Evolutionary conservation across 2,888 invertebrate species (phyloP).

Genomic region (Rhynchonema sp.): DNA sequence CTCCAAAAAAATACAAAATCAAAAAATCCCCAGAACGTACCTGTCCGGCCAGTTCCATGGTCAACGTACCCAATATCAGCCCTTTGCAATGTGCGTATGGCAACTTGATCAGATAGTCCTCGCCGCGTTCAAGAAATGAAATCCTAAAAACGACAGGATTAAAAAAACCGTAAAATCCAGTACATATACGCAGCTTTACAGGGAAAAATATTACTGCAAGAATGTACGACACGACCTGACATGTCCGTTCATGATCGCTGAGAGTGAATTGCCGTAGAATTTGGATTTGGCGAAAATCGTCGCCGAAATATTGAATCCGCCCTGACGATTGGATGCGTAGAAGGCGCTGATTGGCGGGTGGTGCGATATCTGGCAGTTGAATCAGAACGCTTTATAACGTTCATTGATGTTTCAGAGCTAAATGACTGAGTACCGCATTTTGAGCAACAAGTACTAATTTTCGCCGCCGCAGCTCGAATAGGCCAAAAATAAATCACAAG

Average conservation of each 20-base stretch:
- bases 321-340: constrained; percentile 76
- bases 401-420: too few relatives aligned
- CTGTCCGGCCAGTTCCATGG: constrained; percentile 86
- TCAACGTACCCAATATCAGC: constrained; percentile 71
- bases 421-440: too few relatives aligned
- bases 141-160: constrained; percentile 41
- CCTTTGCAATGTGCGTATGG: constrained; percentile 93
- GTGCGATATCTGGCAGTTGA: constrained; percentile 51
- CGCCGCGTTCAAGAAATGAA: constrained; percentile 61
- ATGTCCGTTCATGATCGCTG: constrained; percentile 72
- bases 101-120: constrained; percentile 68
- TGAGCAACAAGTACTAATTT: too few relatives aligned
- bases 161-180: background rate
- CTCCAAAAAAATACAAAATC: too few relatives aligned
- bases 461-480: background rate
- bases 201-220: too few relatives aligned
- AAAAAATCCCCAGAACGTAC: constrained; percentile 32
- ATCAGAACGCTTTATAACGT: too few relatives aligned
- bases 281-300: constrained; percentile 79
- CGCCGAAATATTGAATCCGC: constrained; percentile 72
- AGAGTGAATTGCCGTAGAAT: constrained; percentile 83
- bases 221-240: too few relatives aligned
- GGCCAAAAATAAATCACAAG: background rate
- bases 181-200: background rate
- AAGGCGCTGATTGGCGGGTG: constrained; percentile 84